Percentiles rank a stretch among this genome's conserved stretches.
Conservation (phyloP, 2,113 vertebrate genomes). For the Oophaga pumilio region DNA sequence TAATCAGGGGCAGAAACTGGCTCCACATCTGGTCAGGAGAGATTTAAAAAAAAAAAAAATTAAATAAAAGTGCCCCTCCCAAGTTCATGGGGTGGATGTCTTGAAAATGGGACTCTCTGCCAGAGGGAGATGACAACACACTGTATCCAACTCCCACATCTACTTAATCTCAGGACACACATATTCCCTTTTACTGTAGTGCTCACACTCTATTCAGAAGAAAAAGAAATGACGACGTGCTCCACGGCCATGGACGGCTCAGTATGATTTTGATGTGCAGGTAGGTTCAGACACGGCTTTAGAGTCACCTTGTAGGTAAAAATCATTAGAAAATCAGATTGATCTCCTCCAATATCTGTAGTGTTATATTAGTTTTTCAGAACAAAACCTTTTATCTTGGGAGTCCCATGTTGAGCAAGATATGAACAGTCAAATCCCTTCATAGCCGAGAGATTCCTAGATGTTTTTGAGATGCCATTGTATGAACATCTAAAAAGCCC, state of each 20-base stretch:
- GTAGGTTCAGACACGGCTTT: neutral
- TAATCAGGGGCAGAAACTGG: conserved; percentile 46
- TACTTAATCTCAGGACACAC: conserved; percentile 38
- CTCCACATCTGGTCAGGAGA: conserved; percentile 50
- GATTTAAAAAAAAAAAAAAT: conserved; percentile 52
- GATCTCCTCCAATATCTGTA: conserved; percentile 2
- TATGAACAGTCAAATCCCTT: neutral
- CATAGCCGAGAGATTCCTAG: neutral
- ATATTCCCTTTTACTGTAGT: conserved; percentile 48
- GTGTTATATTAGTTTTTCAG: neutral
- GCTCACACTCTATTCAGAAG: conserved; percentile 1
- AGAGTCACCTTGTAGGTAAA: conserved; percentile 2
- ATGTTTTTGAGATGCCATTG: neutral
- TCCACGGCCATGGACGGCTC: neutral
- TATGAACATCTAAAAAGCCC: neutral
- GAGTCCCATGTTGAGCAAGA: conserved; percentile 16
- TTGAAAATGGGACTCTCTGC: conserved; percentile 34
- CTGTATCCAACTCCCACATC: conserved; percentile 16
- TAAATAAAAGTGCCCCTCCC: conserved; percentile 57
- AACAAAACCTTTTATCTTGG: neutral
- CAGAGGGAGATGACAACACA: conserved; percentile 38
- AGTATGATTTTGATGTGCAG: neutral
- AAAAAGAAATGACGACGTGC: neutral
- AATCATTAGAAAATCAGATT: neutral
- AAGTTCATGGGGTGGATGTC: conserved; percentile 45